These are phyloP conservation scores for Pelmatolapia mariae DNA, from an alignment of 2,113 vertebrate genomes.

Conservation along the genomic window DNA sequence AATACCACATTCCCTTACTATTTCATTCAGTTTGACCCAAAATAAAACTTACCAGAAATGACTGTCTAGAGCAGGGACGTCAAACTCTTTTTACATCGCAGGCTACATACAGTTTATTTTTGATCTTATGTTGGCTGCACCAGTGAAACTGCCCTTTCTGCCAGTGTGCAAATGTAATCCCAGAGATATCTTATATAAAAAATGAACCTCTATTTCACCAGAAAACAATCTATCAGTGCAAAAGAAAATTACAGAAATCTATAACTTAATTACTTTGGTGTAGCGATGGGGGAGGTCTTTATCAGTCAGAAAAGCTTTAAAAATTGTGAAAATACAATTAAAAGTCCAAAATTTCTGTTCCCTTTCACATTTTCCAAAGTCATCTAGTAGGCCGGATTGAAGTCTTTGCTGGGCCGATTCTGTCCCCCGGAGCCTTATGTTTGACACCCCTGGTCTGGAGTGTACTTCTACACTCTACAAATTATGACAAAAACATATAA, in stretches of 20 bases:
- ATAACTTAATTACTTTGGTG: background rate
- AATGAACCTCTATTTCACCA: background rate
- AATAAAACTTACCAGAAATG: background rate
- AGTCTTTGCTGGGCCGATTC: background rate
- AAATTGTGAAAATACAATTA: background rate
- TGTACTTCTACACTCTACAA: background rate
- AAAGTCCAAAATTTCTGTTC: background rate
- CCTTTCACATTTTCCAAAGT: background rate
- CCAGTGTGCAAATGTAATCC: background rate
- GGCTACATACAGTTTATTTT: background rate
- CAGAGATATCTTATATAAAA: background rate
- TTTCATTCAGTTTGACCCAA: background rate
- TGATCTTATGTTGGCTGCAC: background rate
- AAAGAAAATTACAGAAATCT: background rate
- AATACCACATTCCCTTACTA: background rate
- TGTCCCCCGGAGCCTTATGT: background rate
- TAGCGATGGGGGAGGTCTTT: background rate
- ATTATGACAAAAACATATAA: background rate
- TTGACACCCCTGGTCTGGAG: background rate
- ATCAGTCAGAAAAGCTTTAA: background rate
- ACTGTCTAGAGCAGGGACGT: background rate
- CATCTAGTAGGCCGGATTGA: background rate
- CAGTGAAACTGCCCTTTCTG: background rate
- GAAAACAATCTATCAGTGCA: background rate
- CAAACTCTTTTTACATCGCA: background rate